These are phyloP conservation scores for Amniataba percoides DNA, from an alignment of 2,797 vertebrate genomes.

Conservation along the genomic window DNA sequence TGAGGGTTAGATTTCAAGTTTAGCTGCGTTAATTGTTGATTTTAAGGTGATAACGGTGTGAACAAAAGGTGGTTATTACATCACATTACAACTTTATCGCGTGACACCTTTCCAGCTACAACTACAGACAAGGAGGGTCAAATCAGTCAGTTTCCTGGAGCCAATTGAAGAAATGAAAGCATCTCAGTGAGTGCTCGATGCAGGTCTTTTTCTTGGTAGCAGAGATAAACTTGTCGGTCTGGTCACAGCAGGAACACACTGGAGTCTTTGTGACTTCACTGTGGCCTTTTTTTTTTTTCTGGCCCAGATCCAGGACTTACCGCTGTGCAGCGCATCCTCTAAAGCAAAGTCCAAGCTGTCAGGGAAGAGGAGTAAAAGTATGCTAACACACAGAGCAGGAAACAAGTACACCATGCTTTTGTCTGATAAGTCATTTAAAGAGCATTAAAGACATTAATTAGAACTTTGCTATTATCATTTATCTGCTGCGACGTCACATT, in stretches of 20 bases:
- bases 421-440: neutral
- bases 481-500: neutral
- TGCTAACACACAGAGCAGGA: neutral
- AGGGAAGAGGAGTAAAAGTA: slow-evolving; percentile 65
- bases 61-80: neutral
- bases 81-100: neutral
- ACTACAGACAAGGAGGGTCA: slow-evolving; percentile 1
- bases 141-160: neutral
- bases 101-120: slow-evolving; percentile 28
- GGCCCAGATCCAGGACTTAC: slow-evolving; percentile 69
- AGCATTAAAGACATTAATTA: neutral
- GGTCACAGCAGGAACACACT: neutral
- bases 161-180: slow-evolving; percentile 14
- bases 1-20: slow-evolving; percentile 24
- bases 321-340: slow-evolving; percentile 65
- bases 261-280: neutral
- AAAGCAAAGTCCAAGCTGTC: slow-evolving; percentile 78
- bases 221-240: slow-evolving; percentile 1
- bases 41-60: neutral
- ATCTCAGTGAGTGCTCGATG: neutral
- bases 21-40: neutral
- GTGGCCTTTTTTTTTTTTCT: neutral
- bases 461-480: neutral
- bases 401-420: slow-evolving; percentile 6
- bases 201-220: neutral